Percentiles rank a stretch among this genome's conserved stretches.
These are phyloP conservation scores for Typhlichthys eigenmanni DNA, from an alignment of 2,797 vertebrate genomes.

Conservation along the genomic window DNA sequence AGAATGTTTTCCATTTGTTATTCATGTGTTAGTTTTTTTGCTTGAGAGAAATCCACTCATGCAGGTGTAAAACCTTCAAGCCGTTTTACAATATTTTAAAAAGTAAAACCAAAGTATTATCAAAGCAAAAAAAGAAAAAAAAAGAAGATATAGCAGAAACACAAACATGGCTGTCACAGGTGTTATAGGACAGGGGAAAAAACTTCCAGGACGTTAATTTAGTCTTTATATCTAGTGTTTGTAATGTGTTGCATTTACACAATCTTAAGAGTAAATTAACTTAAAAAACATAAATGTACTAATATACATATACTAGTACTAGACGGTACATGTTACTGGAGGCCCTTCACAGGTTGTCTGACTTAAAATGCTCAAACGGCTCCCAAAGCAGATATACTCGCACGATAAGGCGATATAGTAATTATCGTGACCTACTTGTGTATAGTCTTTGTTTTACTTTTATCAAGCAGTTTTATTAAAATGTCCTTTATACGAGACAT, in stretches of 20 bases:
- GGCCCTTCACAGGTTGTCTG: neutral
- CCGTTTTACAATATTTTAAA: slow-evolving; percentile 35
- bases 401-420: no score
- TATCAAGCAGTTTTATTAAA: no score
- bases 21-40: slow-evolving; percentile 4
- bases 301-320: slow-evolving; percentile 1
- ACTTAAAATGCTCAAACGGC: neutral
- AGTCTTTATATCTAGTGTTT: neutral
- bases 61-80: slow-evolving; percentile 51
- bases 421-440: no score
- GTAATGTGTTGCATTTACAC: neutral
- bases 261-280: neutral
- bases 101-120: slow-evolving; percentile 45
- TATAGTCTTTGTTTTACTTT: no score
- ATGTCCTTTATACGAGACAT: no score
- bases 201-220: slow-evolving; percentile 53
- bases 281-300: slow-evolving; percentile 43
- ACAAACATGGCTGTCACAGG: slow-evolving; percentile 38
- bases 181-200: slow-evolving; percentile 32
- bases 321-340: neutral
- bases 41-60: slow-evolving; percentile 75
- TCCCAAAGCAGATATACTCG: slow-evolving; percentile 1
- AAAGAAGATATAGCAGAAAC: slow-evolving; percentile 29
- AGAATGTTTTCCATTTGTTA: neutral
- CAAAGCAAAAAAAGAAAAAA: slow-evolving; percentile 13